Conservation (phyloP, 2,797 vertebrate species). For the Falco biarmicus region DNA sequence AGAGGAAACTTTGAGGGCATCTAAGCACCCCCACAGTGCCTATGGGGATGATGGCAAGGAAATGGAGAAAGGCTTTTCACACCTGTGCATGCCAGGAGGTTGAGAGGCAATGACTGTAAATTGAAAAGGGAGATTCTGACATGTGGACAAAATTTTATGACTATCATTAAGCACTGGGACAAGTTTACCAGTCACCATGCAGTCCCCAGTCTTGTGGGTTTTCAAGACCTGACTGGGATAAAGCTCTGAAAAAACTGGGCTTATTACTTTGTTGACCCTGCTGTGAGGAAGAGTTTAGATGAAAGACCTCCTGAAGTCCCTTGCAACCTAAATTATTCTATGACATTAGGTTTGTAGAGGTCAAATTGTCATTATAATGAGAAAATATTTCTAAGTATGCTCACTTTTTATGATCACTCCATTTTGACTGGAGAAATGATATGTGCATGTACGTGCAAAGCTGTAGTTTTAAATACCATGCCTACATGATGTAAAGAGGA, state of each 20-base stretch:
- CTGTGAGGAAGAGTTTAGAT: neutral
- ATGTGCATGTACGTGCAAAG: neutral
- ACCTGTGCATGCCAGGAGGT: neutral
- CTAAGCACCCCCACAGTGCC: neutral
- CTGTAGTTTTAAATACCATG: neutral
- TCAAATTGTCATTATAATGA: neutral
- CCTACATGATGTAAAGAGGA: neutral
- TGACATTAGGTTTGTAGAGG: neutral
- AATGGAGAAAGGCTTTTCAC: neutral
- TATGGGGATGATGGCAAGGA: neutral
- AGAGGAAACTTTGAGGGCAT: neutral
- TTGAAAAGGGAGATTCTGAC: neutral
- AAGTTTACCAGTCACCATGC: rapidly evolving
- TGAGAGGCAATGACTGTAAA: neutral
- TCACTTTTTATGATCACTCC: neutral
- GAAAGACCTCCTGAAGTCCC: neutral
- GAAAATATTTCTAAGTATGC: neutral
- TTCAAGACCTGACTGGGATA: neutral
- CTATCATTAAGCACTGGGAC: neutral
- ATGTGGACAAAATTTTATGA: neutral
- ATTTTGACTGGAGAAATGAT: neutral
- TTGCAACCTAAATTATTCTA: neutral
- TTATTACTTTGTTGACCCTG: neutral
- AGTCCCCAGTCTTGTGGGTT: neutral
- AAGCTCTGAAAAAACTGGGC: neutral